These are phyloP conservation scores for Pocillopora verrucosa DNA, from an alignment of 64 coral and sea anemone genomes.

Conservation along the genomic window DNA sequence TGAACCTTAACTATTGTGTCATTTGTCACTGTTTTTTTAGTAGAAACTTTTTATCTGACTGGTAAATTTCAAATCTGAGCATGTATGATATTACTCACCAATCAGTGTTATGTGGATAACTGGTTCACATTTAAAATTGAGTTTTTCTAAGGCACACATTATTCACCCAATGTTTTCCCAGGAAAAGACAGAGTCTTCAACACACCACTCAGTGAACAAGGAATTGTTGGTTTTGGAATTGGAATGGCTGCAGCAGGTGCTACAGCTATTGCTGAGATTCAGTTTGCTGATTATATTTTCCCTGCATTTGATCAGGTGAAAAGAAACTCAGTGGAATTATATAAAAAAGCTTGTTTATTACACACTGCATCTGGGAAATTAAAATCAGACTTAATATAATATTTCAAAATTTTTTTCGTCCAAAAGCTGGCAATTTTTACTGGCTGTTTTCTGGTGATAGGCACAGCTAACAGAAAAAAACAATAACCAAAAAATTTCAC, in stretches of 20 bases:
- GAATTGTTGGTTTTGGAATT: constrained; percentile 99
- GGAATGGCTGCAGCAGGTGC: constrained; percentile 90
- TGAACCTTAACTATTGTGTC: background rate
- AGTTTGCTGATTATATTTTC: constrained; percentile 99
- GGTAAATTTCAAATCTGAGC: too few species aligned
- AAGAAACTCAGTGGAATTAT: background rate
- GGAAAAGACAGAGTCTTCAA: constrained; percentile 99
- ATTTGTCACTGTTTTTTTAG: too few species aligned
- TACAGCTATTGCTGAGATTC: constrained; percentile 96
- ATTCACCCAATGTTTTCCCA: background rate
- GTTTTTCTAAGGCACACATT: background rate
- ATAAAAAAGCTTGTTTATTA: too few species aligned
- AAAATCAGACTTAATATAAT: too few species aligned
- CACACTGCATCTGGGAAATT: too few species aligned
- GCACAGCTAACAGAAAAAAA: too few species aligned
- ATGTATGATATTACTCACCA: too few species aligned
- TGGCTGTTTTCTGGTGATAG: background rate
- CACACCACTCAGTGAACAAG: constrained; percentile 93
- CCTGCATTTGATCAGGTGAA: constrained; percentile 99
- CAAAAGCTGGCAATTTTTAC: too few species aligned
- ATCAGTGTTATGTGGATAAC: too few species aligned
- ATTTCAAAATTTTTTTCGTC: background rate
- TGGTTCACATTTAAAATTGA: background rate
- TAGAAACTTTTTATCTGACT: too few species aligned
- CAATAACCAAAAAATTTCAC: too few species aligned